Conservation (phyloP, 2,113 vertebrate species). For the Spea bombifrons region DNA sequence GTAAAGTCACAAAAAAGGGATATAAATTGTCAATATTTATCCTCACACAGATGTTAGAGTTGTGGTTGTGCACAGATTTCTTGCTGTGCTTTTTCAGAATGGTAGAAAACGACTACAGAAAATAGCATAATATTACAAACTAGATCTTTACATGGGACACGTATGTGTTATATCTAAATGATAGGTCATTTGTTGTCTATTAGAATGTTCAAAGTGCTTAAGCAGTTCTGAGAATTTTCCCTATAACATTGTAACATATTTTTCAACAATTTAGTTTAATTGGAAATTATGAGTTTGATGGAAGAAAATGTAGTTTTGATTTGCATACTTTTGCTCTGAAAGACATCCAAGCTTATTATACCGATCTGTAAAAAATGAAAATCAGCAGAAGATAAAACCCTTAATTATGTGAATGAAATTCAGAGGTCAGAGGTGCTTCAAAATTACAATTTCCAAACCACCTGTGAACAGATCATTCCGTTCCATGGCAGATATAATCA, state of each 20-base stretch:
- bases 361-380: slow-evolving; percentile 7
- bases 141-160: no score
- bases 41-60: no score
- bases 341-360: slow-evolving; percentile 14
- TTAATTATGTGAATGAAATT: background rate
- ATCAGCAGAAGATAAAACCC: background rate
- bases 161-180: no score
- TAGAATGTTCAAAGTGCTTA: background rate
- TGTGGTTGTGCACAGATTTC: no score
- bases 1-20: no score
- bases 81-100: no score
- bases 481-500: background rate
- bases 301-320: slow-evolving; percentile 10
- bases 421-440: background rate
- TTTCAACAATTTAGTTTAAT: slow-evolving; percentile 17
- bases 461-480: background rate
- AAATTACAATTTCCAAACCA: background rate
- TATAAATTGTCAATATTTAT: no score
- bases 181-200: background rate
- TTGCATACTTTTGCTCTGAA: slow-evolving; percentile 6
- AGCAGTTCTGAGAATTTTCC: slow-evolving; percentile 6
- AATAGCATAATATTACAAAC: no score
- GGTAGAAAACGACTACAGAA: no score
- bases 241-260: slow-evolving; percentile 1
- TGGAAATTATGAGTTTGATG: slow-evolving; percentile 8